Conservation (phyloP, 2,797 vertebrate genomes). For the Glyptemys insculpta region DNA sequence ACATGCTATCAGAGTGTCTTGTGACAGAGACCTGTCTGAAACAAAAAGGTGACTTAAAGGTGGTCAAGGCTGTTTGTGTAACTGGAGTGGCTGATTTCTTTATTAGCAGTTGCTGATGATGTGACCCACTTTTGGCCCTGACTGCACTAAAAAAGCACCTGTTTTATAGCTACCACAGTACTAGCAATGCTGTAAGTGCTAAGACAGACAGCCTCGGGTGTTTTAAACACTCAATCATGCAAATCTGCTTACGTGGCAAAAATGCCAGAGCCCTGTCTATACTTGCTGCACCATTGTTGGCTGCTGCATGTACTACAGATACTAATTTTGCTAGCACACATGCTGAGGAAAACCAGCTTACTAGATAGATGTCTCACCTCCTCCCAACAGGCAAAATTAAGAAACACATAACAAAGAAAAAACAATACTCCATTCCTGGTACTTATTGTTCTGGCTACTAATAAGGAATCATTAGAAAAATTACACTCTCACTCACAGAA, state of each 20-base stretch:
- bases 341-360: neutral
- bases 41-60: neutral
- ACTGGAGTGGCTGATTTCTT: conserved; percentile 7
- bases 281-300: neutral
- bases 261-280: neutral
- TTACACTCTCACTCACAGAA: conserved; percentile 28
- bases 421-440: neutral
- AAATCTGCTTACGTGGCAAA: neutral
- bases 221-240: neutral
- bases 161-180: neutral
- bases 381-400: neutral
- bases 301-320: neutral
- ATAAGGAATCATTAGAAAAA: conserved; percentile 35
- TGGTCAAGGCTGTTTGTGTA: neutral
- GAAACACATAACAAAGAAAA: neutral
- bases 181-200: neutral
- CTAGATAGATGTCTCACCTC: neutral
- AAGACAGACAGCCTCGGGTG: neutral
- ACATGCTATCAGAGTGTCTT: neutral
- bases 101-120: neutral
- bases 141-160: neutral
- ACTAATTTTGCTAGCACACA: neutral
- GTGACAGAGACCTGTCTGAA: neutral
- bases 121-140: neutral
- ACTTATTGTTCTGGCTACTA: conserved; percentile 14